Evolutionary conservation across 2,888 invertebrate genomes (phyloP).

Genomic region (Formica aserva): DNA sequence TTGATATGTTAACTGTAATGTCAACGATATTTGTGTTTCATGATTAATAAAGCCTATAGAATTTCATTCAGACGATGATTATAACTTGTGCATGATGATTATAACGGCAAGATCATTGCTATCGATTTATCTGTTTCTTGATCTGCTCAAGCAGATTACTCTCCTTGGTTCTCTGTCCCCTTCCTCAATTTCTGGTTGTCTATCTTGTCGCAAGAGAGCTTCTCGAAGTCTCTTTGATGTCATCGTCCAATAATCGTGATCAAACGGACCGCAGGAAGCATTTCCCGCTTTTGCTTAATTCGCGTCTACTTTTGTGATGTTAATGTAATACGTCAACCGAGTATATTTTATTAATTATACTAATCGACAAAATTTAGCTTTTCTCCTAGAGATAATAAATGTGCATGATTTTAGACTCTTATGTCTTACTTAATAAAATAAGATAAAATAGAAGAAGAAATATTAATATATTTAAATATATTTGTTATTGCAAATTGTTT

Average conservation of each 20-base stretch:
- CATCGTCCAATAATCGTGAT: constrained; percentile 44
- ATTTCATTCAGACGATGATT: not conserved
- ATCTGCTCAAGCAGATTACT: not conserved
- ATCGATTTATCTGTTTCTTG: constrained; percentile 13
- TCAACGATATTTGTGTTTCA: not conserved
- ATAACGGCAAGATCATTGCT: not conserved
- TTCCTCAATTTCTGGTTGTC: constrained; percentile 23
- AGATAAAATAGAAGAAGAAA: not conserved
- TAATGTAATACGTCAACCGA: not conserved
- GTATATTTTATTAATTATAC: constrained; percentile 39
- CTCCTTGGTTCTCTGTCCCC: not conserved
- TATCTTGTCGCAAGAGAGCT: constrained; percentile 6
- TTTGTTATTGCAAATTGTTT: not conserved
- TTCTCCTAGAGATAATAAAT: not conserved
- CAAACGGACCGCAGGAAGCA: constrained; percentile 40
- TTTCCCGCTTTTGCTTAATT: constrained; percentile 30
- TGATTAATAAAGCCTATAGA: not conserved
- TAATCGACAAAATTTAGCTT: not conserved
- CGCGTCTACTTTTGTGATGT: not conserved
- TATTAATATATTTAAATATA: not conserved
- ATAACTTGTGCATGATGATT: not conserved
- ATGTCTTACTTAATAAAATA: not conserved
- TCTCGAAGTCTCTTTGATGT: constrained; percentile 44
- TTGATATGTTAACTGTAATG: not conserved
- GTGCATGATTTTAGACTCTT: not conserved